Evolutionary conservation across 2,888 invertebrate species (phyloP).

Genomic region (Drosophila emarginata): DNA sequence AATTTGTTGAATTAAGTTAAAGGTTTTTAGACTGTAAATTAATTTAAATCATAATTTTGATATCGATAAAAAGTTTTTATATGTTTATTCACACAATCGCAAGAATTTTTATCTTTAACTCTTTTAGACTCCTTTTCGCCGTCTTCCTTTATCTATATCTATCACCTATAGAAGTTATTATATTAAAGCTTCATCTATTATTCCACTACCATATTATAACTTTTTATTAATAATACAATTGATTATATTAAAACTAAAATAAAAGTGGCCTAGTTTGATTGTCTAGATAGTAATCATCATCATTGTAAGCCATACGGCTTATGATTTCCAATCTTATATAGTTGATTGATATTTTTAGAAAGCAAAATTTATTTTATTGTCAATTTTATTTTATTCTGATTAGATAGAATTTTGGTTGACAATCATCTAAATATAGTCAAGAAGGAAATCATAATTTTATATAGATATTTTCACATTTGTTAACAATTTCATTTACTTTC

Average conservation of each 20-base stretch:
- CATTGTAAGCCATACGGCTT: background rate
- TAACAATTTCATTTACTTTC: background rate
- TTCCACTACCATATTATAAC: background rate
- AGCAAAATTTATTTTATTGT: background rate
- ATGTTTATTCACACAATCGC: too few species aligned
- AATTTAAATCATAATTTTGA: too few species aligned
- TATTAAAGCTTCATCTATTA: too few species aligned
- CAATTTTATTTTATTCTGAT: background rate
- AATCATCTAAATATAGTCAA: background rate
- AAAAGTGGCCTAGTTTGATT: background rate
- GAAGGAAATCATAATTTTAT: conserved; percentile 1
- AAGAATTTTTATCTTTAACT: too few species aligned
- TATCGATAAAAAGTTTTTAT: too few species aligned
- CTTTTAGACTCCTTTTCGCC: too few species aligned
- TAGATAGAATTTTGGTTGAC: background rate
- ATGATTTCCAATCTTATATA: background rate
- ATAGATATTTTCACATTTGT: background rate
- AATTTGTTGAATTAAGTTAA: too few species aligned
- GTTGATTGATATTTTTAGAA: background rate
- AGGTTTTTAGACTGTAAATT: too few species aligned
- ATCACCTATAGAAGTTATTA: too few species aligned
- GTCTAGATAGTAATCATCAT: background rate
- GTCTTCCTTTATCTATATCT: too few species aligned
- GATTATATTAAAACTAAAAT: background rate
- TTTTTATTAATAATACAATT: background rate